phyloP scores from a whole-genome alignment of 1,140 invertebrate genomes.

The Drosophila pruinosa region DNA sequence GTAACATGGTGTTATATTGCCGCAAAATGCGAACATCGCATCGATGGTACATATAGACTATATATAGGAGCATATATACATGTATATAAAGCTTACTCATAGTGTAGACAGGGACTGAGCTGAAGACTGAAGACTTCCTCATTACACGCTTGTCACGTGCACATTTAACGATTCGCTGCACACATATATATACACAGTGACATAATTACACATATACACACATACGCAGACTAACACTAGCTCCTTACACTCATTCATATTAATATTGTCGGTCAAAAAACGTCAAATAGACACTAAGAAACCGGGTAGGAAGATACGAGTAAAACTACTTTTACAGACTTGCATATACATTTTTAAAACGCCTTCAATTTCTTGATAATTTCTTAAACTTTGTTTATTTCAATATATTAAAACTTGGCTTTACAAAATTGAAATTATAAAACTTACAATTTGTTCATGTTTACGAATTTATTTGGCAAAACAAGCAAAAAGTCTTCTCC shows the following conservation, averaged over 20 bases:
- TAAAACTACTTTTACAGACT: not conserved
- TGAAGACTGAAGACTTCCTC: constrained; percentile 72
- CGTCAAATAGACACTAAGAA: not conserved
- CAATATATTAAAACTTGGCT: no score
- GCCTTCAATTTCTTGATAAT: not conserved
- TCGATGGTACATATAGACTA: constrained; percentile 13
- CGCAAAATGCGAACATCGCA: constrained; percentile 11
- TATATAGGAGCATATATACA: not conserved
- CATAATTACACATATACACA: constrained; percentile 58
- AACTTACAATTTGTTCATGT: no score
- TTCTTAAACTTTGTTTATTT: not conserved
- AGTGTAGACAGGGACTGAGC: constrained; percentile 18
- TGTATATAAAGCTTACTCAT: constrained; percentile 21
- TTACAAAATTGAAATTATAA: no score
- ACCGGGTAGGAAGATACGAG: not conserved
- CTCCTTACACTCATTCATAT: constrained; percentile 69
- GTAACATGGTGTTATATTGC: constrained; percentile 64
- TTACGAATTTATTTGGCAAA: constrained; percentile 16
- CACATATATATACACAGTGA: constrained; percentile 19
- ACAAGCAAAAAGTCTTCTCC: constrained; percentile 31
- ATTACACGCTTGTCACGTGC: constrained; percentile 78
- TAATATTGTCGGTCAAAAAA: constrained; percentile 62
- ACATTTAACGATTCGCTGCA: constrained; percentile 74
- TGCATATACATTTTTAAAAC: constrained; percentile 39
- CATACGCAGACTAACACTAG: constrained; percentile 36